These are phyloP conservation scores for Bombylius discolor DNA, from an alignment of 2,888 invertebrate species.

Conservation along the genomic window DNA sequence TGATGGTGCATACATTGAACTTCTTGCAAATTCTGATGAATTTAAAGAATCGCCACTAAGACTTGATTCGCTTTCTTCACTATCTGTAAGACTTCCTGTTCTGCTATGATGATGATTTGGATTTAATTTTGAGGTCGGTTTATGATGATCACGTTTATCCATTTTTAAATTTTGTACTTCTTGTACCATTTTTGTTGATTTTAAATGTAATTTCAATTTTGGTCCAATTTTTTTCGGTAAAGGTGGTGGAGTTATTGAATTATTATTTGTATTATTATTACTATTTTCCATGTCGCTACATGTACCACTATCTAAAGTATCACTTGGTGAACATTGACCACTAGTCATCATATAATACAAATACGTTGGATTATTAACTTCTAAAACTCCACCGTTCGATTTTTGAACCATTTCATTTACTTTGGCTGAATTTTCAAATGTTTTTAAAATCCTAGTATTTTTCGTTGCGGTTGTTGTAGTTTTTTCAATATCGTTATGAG, in stretches of 20 bases:
- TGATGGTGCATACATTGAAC: constrained; percentile 34
- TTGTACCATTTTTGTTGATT: constrained; percentile 5
- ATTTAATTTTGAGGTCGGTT: too few relatives aligned
- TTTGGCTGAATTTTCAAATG: background rate
- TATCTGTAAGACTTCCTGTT: constrained; percentile 45
- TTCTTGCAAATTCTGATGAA: constrained; percentile 48
- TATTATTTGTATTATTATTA: constrained; percentile 12
- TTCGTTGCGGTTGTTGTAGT: background rate
- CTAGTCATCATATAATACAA: constrained; percentile 50
- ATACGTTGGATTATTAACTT: constrained; percentile 26
- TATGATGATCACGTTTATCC: background rate
- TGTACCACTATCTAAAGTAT: constrained; percentile 71
- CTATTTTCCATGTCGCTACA: constrained; percentile 62
- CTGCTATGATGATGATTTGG: constrained; percentile 23
- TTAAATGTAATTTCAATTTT: constrained; percentile 22
- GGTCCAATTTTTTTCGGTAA: constrained; percentile 51
- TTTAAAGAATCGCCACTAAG: constrained; percentile 74
- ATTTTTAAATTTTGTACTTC: background rate
- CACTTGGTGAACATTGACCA: constrained; percentile 69
- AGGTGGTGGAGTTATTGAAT: constrained; percentile 41
- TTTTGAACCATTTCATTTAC: constrained; percentile 19
- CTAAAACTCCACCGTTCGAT: constrained; percentile 21
- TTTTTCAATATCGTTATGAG: background rate
- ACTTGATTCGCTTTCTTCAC: constrained; percentile 52
- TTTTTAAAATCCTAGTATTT: background rate